Base-by-base conservation (phyloP, 2,888 invertebrate species). In the Drosophila rellima region DNA sequence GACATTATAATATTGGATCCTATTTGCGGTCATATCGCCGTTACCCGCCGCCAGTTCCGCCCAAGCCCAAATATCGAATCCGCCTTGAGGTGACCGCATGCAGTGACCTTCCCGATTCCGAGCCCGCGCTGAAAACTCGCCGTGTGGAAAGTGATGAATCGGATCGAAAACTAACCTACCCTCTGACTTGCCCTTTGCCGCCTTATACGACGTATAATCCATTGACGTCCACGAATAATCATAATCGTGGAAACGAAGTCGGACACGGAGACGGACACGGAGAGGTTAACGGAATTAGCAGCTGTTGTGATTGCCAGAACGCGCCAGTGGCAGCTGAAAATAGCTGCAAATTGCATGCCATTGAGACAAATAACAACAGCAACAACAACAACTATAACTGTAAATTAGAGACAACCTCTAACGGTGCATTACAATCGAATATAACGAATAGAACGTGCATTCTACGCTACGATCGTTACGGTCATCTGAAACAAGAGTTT, bases 391-490 rank as follows among this genome's bases (percentile, higher is more conserved):
- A 80, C 35, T 83, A 81, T 48, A 85, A 81, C 50, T 84, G 73
- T 52, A 80, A 77, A 42, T 78, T 74, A 15, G 62, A 52, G 33
- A 47, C 35, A 63, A 47, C 63, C 51, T 33, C 55, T 33, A 48
- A 48, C 33, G 18, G 18, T 13, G 47, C 29, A 29, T 18, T 31
- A 17, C 33, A 48, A 48, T 33, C 18, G 33, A 48, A 48, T 47
- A 11, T 17, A 57, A 20, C 62, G 23, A 48, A 59, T 31, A 18
- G 78, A 6, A 75, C 81, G 39, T 83, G 85, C 52, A 82, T 85
- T 23, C 60, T 91, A 20, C 86, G 91, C 40, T 91, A 91, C 72
- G 92, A 91, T 77, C 85, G 80, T 55, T 80, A 86, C 50, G 92
- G 90, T 0, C 88, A 90, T 31, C 74, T 91, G 3, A 91, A 88